phyloP scores from a whole-genome alignment of 2,113 vertebrate genomes.

The Tupaia tana region DNA sequence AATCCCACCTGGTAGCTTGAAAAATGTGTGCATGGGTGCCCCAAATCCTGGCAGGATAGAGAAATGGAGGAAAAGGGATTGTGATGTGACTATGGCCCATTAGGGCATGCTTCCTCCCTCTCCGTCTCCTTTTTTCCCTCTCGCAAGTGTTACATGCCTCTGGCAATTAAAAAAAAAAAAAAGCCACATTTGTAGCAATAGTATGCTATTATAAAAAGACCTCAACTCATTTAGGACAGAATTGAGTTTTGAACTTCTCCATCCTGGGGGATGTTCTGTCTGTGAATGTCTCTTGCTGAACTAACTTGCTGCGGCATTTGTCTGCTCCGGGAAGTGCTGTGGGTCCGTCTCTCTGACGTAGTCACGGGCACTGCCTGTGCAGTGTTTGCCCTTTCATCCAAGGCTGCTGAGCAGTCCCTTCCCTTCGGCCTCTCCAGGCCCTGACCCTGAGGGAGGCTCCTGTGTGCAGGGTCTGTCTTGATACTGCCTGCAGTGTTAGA shows the following conservation, averaged over 20 bases:
- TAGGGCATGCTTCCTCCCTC: too few relatives aligned
- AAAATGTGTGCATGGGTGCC: too few relatives aligned
- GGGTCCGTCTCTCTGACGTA: conserved; percentile 58
- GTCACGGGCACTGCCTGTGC: conserved; percentile 41
- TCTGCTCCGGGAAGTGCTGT: conserved; percentile 51
- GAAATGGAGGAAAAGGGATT: too few relatives aligned
- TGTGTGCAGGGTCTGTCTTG: conserved; percentile 63
- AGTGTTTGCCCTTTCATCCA: conserved; percentile 68
- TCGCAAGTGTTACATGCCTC: too few relatives aligned
- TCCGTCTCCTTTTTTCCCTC: too few relatives aligned
- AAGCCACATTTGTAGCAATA: not conserved
- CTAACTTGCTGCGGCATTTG: conserved; percentile 57
- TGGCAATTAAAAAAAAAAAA: too few relatives aligned
- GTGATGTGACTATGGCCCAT: too few relatives aligned
- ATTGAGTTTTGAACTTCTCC: conserved; percentile 6
- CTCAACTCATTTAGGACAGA: conserved; percentile 1
- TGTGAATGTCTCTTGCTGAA: conserved; percentile 30
- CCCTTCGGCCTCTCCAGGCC: conserved; percentile 59
- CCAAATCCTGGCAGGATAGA: too few relatives aligned
- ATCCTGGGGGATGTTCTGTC: conserved; percentile 37
- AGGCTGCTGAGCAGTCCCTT: conserved; percentile 72
- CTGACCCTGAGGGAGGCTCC: conserved; percentile 17
- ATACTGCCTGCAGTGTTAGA: conserved; percentile 58
- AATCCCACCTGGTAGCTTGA: too few relatives aligned
- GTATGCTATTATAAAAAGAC: not conserved